Percentiles rank a stretch among this genome's conserved stretches.
These are phyloP conservation scores for Piscicola geometra DNA, from an alignment of 2,888 invertebrate genomes.

Conservation along the genomic window DNA sequence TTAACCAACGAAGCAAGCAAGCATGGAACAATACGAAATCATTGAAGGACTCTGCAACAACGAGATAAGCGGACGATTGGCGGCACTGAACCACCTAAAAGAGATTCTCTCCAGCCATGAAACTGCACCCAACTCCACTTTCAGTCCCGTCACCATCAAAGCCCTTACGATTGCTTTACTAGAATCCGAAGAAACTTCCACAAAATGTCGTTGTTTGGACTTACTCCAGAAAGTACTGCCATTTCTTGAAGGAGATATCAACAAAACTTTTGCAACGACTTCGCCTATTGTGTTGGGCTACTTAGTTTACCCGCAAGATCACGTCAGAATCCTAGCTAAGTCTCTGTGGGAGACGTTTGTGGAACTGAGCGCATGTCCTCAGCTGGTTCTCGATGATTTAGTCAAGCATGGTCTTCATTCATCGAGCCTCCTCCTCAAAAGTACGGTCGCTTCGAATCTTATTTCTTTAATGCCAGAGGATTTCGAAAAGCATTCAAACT, in stretches of 20 bases:
- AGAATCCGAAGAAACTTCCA: neutral
- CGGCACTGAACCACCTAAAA: constrained; percentile 1
- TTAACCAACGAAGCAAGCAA: no score
- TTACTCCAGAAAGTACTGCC: constrained; percentile 4
- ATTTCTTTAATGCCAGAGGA: neutral
- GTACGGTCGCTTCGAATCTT: neutral
- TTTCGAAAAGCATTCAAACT: neutral
- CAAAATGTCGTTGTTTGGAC: constrained; percentile 12
- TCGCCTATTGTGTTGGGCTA: constrained; percentile 8
- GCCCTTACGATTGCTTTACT: neutral
- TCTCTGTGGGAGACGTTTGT: neutral
- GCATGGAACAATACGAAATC: constrained; percentile 27
- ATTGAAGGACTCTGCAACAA: neutral
- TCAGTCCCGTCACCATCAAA: neutral
- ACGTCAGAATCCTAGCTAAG: neutral
- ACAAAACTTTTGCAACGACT: neutral
- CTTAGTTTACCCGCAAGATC: neutral
- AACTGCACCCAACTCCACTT: neutral
- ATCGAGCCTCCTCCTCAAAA: neutral
- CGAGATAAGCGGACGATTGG: neutral
- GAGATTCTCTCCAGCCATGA: neutral
- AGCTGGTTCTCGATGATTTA: constrained; percentile 8
- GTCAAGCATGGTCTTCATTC: constrained; percentile 13
- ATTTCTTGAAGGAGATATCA: neutral
- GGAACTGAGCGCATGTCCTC: neutral